Evolutionary conservation across 2,888 invertebrate genomes (phyloP).

Genomic region (Drosophila quinaria): DNA sequence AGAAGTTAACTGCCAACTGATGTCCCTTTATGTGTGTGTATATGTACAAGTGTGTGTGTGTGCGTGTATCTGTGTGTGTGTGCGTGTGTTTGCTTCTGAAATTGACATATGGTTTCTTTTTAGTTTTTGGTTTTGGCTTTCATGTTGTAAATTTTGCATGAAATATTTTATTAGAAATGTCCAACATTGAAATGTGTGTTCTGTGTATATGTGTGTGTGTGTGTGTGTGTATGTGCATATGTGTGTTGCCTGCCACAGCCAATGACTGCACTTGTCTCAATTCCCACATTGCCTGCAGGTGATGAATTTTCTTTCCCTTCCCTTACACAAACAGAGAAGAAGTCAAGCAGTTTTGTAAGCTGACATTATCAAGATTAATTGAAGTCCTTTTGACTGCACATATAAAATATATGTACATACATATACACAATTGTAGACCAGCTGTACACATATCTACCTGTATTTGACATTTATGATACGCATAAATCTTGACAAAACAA

Average conservation of each 20-base stretch:
- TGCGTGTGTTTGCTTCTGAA: slow-evolving; percentile 51
- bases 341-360: slow-evolving; percentile 63
- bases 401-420: slow-evolving; percentile 5
- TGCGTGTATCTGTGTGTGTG: slow-evolving; percentile 34
- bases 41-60: slow-evolving; percentile 1
- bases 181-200: slow-evolving; percentile 48
- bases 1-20: slow-evolving; percentile 20
- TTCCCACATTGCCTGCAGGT: slow-evolving; percentile 68
- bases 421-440: slow-evolving; percentile 29
- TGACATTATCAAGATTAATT: slow-evolving; percentile 71
- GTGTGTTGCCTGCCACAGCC: slow-evolving; percentile 18
- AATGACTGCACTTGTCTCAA: slow-evolving; percentile 56
- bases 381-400: slow-evolving; percentile 31
- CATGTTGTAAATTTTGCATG: slow-evolving; percentile 75
- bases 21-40: slow-evolving; percentile 26
- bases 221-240: slow-evolving; percentile 11
- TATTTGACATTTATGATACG: slow-evolving; percentile 74
- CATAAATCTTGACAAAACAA: slow-evolving; percentile 67
- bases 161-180: slow-evolving; percentile 79
- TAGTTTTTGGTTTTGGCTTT: slow-evolving; percentile 48
- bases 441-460: slow-evolving; percentile 14
- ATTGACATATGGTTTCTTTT: slow-evolving; percentile 83
- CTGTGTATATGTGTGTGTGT: not conserved
- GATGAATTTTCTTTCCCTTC: slow-evolving; percentile 36
- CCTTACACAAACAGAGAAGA: slow-evolving; percentile 25